Conservation (phyloP, 2,888 invertebrate species). For the Priocnemis perturbator region DNA sequence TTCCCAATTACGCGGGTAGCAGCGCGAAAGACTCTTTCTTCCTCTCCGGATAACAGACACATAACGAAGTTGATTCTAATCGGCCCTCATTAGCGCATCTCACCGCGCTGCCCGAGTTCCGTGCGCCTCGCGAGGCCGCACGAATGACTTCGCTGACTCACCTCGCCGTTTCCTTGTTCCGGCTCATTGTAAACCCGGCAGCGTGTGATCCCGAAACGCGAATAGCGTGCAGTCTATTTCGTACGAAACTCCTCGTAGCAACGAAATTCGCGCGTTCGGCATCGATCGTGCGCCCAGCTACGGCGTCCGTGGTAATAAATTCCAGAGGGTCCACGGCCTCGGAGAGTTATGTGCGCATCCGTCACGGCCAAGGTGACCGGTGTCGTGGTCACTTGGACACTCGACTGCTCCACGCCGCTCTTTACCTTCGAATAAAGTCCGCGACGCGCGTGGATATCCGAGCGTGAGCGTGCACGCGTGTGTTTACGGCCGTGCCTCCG, state of each 20-base stretch:
- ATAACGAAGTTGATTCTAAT: constrained; percentile 52
- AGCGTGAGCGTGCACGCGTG: constrained; percentile 11
- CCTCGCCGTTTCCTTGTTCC: constrained; percentile 41
- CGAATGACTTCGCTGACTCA: constrained; percentile 25
- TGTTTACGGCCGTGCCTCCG: constrained; percentile 14
- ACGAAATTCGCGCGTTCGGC: background rate
- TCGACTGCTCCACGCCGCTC: constrained; percentile 16
- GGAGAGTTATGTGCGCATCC: constrained; percentile 36
- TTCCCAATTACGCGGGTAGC: constrained; percentile 32
- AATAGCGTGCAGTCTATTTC: background rate
- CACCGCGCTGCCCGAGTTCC: constrained; percentile 20
- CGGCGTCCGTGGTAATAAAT: constrained; percentile 31
- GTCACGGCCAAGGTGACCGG: constrained; percentile 53
- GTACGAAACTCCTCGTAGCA: background rate
- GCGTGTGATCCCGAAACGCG: constrained; percentile 15
- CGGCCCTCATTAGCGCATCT: constrained; percentile 56
- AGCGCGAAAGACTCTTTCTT: constrained; percentile 43
- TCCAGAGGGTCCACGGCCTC: constrained; percentile 36
- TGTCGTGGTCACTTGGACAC: constrained; percentile 33
- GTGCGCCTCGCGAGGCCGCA: background rate
- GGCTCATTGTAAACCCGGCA: constrained; percentile 40
- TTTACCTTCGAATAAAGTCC: constrained; percentile 5
- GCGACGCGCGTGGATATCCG: constrained; percentile 10
- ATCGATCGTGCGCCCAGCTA: constrained; percentile 2
- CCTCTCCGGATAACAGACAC: constrained; percentile 13